These are phyloP conservation scores for Drosophila seguyi DNA, from an alignment of 1,140 invertebrate species.

Conservation along the genomic window DNA sequence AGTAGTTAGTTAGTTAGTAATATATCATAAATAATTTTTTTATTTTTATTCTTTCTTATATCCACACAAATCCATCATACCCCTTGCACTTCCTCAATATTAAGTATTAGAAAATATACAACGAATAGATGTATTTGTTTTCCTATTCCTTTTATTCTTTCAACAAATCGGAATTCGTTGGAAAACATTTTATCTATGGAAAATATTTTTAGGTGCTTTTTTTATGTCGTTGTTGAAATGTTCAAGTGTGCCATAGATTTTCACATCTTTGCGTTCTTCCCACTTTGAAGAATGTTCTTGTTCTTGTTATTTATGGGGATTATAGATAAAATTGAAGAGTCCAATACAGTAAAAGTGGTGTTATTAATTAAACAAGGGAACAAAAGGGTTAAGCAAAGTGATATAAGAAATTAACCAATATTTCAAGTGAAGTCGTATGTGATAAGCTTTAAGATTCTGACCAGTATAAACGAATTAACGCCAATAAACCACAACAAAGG, in stretches of 20 bases:
- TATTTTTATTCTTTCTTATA: background rate
- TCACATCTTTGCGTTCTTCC: background rate
- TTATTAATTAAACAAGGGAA: constrained; percentile 10
- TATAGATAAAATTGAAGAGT: constrained; percentile 1
- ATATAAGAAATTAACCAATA: background rate
- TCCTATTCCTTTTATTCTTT: constrained; percentile 25
- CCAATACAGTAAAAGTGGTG: background rate
- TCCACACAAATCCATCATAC: background rate
- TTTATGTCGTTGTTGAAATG: constrained; percentile 44
- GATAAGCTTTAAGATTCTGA: background rate
- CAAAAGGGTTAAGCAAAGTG: background rate
- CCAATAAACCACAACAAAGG: background rate
- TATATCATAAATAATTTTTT: background rate
- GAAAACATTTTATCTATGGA: constrained; percentile 45
- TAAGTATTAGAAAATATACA: background rate
- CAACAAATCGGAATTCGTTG: constrained; percentile 33
- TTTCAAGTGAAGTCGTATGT: background rate
- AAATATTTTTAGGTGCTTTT: constrained; percentile 57
- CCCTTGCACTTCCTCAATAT: background rate
- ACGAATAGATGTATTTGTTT: constrained; percentile 23
- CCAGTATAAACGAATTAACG: background rate
- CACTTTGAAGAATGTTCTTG: constrained; percentile 9
- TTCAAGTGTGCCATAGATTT: constrained; percentile 52
- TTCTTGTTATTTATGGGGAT: constrained; percentile 26
- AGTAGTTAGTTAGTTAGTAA: too few species aligned